Percentiles rank a stretch among this genome's conserved stretches.
These are phyloP conservation scores for Gonocerus acuteangulatus DNA, from an alignment of 2,888 invertebrate species.

Conservation along the genomic window DNA sequence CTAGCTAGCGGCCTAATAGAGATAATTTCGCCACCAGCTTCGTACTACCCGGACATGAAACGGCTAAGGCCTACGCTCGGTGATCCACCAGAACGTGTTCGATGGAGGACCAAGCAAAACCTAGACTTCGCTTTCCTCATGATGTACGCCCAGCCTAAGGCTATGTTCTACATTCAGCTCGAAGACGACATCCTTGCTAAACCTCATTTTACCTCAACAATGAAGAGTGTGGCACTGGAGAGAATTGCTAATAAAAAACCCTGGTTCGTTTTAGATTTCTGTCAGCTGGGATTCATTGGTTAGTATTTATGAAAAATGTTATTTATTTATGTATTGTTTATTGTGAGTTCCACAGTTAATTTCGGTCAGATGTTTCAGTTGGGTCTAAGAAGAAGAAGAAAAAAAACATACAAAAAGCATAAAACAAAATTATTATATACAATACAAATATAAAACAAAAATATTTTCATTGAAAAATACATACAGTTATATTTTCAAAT, in stretches of 20 bases:
- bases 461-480: no score
- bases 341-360: no score
- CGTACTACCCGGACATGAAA: constrained; percentile 82
- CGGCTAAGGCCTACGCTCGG: constrained; percentile 70
- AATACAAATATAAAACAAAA: no score
- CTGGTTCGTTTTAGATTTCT: constrained; percentile 91
- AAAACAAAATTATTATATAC: no score
- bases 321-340: neutral
- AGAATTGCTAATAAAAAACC: constrained; percentile 64
- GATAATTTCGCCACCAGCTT: constrained; percentile 72
- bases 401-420: no score
- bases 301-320: constrained; percentile 38
- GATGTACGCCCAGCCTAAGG: constrained; percentile 84
- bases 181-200: constrained; percentile 92
- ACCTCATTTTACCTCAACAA: constrained; percentile 70
- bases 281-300: constrained; percentile 90
- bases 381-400: no score
- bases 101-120: constrained; percentile 93
- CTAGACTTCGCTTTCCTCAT: constrained; percentile 88
- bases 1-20: constrained; percentile 77
- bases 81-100: constrained; percentile 73
- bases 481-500: neutral
- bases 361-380: no score
- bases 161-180: constrained; percentile 81
- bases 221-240: constrained; percentile 74